These are phyloP conservation scores for Tyria jacobaeae DNA, from an alignment of 2,888 invertebrate species.

Conservation along the genomic window DNA sequence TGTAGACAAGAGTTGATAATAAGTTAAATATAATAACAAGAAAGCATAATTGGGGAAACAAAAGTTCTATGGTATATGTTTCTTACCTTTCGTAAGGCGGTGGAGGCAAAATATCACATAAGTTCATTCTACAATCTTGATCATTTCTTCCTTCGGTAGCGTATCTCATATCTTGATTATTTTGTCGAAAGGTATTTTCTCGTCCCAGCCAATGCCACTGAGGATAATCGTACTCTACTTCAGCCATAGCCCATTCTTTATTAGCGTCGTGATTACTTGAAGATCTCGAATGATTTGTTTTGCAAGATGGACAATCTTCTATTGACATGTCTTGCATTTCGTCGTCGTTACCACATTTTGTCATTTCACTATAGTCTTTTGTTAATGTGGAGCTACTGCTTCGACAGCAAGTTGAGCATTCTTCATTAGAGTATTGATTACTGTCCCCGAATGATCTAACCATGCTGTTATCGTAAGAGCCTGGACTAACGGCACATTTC, in stretches of 20 bases:
- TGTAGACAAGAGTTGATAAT: constrained; percentile 54
- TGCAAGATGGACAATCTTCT: constrained; percentile 82
- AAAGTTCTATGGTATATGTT: constrained; percentile 4
- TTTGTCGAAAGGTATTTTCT: constrained; percentile 79
- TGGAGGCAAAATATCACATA: constrained; percentile 80
- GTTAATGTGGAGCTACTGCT: constrained; percentile 81
- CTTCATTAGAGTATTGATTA: constrained; percentile 82
- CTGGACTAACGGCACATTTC: constrained; percentile 85
- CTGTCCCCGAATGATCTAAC: constrained; percentile 78
- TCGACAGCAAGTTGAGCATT: constrained; percentile 81
- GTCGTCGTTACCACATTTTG: constrained; percentile 79
- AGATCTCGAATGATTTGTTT: constrained; percentile 78
- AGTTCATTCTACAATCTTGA: constrained; percentile 80
- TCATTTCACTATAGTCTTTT: constrained; percentile 84
- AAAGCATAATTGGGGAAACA: neutral
- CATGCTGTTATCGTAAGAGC: constrained; percentile 85
- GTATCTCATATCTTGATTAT: constrained; percentile 68
- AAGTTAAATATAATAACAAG: neutral
- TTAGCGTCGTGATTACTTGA: constrained; percentile 80
- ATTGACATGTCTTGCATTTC: constrained; percentile 79
- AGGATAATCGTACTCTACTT: constrained; percentile 82
- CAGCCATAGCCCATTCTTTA: constrained; percentile 80
- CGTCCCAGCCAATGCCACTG: constrained; percentile 83
- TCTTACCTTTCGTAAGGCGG: constrained; percentile 82
- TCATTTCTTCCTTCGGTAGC: constrained; percentile 72